Evolutionary conservation across 2,113 vertebrate species (phyloP).

Genomic region (Cyrtonyx montezumae): DNA sequence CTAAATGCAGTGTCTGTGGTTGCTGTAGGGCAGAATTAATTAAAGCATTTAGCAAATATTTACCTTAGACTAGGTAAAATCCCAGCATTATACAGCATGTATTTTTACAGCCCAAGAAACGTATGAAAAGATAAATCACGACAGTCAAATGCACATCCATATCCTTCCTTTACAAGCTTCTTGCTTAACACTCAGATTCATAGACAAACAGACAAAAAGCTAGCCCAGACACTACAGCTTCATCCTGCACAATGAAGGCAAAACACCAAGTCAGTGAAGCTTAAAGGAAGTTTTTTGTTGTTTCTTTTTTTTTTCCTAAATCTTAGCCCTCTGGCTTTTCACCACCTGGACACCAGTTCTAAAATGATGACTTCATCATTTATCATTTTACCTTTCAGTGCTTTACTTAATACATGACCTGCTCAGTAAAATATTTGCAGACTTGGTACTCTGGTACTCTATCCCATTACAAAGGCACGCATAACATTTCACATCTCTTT

Average conservation of each 20-base stretch:
- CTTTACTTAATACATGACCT: constrained; percentile 76
- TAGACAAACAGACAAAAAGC: not conserved
- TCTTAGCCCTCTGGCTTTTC: constrained; percentile 55
- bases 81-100: not conserved
- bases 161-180: not conserved
- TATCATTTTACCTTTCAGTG: constrained; percentile 76
- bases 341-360: constrained; percentile 66
- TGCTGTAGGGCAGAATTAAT: not conserved
- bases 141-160: not conserved
- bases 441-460: constrained; percentile 68
- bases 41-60: not conserved
- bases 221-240: accelerated
- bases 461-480: constrained; percentile 74
- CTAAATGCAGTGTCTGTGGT: not conserved
- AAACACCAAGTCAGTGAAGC: not conserved
- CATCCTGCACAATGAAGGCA: not conserved
- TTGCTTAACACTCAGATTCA: not conserved
- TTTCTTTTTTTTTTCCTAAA: constrained; percentile 44
- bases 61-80: not conserved
- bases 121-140: not conserved
- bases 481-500: constrained; percentile 71
- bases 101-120: not conserved
- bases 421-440: constrained; percentile 76
- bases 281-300: constrained; percentile 38
- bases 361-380: constrained; percentile 73